A percentile compares a stretch with the other conserved stretches of the same genome.
Conservation (phyloP, 2,888 invertebrate genomes). For the Stictocephala bisonia region DNA sequence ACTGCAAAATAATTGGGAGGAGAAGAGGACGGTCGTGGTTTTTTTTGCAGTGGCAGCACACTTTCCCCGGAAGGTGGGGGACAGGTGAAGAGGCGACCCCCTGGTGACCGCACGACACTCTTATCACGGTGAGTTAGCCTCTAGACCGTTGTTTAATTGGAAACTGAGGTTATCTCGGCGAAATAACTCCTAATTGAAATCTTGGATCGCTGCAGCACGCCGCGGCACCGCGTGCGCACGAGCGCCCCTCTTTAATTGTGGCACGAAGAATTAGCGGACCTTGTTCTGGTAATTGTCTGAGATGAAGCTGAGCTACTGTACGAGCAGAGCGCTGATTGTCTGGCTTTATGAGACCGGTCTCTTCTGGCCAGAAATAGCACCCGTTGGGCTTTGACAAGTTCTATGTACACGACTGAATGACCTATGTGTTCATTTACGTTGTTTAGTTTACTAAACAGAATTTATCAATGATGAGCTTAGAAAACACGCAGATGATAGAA, state of each 20-base stretch:
- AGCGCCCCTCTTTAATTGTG: slow-evolving; percentile 27
- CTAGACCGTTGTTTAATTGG: slow-evolving; percentile 17
- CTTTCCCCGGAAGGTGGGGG: slow-evolving; percentile 41
- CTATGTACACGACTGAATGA: no score
- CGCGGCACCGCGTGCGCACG: slow-evolving; percentile 30
- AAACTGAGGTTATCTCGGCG: slow-evolving; percentile 41
- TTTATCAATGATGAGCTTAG: no score
- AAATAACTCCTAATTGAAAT: slow-evolving; percentile 42
- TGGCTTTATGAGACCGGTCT: slow-evolving; percentile 29
- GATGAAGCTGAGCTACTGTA: background rate
- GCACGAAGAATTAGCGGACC: slow-evolving; percentile 37
- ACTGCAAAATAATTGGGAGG: no score
- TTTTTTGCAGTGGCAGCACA: background rate
- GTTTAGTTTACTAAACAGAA: no score
- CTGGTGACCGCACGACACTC: background rate
- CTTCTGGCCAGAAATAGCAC: no score
- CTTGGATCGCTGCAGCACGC: slow-evolving; percentile 23
- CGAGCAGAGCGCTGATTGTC: background rate
- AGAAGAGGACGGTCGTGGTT: no score
- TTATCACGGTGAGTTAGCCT: background rate
- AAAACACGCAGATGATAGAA: no score
- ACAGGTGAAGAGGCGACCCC: slow-evolving; percentile 17
- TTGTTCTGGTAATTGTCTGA: slow-evolving; percentile 31
- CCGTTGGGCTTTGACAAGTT: no score
- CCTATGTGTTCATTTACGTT: no score